Evolutionary conservation across 2,888 invertebrate genomes (phyloP), one percentile per base, ranked within the genome.

Genomic region (Aphelenchoides bicaudatus): DNA sequence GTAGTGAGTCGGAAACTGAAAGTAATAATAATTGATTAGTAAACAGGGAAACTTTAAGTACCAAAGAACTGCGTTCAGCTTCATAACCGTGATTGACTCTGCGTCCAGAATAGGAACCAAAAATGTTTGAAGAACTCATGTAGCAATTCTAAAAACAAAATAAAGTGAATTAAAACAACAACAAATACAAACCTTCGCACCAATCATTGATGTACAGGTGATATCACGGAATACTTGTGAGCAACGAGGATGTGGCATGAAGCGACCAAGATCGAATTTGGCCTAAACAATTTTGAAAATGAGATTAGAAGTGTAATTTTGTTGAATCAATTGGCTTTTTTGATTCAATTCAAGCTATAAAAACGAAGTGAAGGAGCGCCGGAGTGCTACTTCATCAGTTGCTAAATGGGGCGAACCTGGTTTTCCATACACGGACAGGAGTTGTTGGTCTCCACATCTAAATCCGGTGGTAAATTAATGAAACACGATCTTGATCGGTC

Each of bases 181-280:
- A n/a, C n/a, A n/a, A n/a, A n/a, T n/a, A n/a, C n/a, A n/a, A n/a
- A n/a, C n/a, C 29, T 88, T 83, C 39, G 91, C 90, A 31, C 89
- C 90, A 79, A 87, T 86, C 79, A 94, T 91, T 74, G 89, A 89
- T 79, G 87, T 86, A 78, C 92, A 92, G 13, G 75, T 71, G 55
- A 75, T 80, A 79, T 66, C 78, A 73, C 66, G 70, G 70, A 73
- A 75, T 38, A 69, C 60, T 64, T 75, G 64, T n/a, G 69, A 65
- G 46, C 52, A 63, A 6, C 72, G 58, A 5, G 78, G 78, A 70
- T 78, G 78, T 0, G 94, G 91, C 80, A 91, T 85, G 80, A 86
- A 96, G 21, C 92, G 85, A 4, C 96, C 96, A 80, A 90, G 89
- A 80, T 98, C 96, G 55, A 87, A 83, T 2, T 90, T 79, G 0